phyloP scores from a whole-genome alignment of 1,140 invertebrate genomes.

The Ptiloglossa arizonensis region DNA sequence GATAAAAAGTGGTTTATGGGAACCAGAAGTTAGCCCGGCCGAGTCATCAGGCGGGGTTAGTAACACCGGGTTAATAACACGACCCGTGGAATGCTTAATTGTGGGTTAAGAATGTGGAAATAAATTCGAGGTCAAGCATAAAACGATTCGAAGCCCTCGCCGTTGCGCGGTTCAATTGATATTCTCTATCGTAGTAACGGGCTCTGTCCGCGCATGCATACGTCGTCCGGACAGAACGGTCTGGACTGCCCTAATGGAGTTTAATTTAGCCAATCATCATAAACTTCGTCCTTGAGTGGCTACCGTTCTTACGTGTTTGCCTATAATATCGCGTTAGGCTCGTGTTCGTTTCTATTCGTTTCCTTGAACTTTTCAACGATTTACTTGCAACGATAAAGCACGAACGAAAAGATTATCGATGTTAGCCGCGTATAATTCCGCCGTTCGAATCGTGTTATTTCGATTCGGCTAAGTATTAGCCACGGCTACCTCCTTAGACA shows the following conservation, averaged over 20 bases:
- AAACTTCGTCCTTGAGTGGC: conserved; percentile 47
- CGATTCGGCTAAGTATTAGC: too few relatives aligned
- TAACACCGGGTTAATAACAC: conserved; percentile 20
- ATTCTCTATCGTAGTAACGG: conserved; percentile 38
- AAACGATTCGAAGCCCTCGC: conserved; percentile 39
- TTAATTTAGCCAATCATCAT: conserved; percentile 56
- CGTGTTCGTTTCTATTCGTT: neutral
- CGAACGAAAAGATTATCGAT: too few relatives aligned
- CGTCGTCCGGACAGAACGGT: conserved; percentile 21
- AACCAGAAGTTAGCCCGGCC: conserved; percentile 7
- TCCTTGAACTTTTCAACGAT: too few relatives aligned
- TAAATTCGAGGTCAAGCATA: conserved; percentile 45
- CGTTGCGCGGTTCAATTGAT: conserved; percentile 31
- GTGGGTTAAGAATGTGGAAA: conserved; percentile 29
- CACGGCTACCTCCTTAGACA: too few relatives aligned
- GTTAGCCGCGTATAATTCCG: too few relatives aligned
- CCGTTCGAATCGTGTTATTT: too few relatives aligned
- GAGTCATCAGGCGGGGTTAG: conserved; percentile 10
- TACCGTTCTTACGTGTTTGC: conserved; percentile 21
- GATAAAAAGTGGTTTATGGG: neutral
- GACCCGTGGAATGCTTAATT: conserved; percentile 14
- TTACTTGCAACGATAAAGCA: too few relatives aligned
- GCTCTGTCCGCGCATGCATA: conserved; percentile 16
- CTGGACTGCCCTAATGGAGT: conserved; percentile 46
- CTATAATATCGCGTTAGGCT: neutral